phyloP scores from a whole-genome alignment of 2,888 invertebrate genomes.

The Rhorus exstirpatorius region DNA sequence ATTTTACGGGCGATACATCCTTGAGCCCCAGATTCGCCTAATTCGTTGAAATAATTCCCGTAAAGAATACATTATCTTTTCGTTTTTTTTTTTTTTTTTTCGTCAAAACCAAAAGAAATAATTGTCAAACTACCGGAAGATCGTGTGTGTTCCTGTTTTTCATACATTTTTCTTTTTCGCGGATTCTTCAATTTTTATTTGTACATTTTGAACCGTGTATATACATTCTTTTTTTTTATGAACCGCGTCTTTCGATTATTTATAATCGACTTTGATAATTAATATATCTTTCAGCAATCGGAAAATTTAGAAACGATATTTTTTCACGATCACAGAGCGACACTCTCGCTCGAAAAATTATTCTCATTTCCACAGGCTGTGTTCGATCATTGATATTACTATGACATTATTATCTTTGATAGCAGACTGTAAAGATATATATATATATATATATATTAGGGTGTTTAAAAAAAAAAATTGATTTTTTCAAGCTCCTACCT shows the following conservation, averaged over 20 bases:
- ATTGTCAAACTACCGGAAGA: not conserved
- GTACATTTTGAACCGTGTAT: constrained; percentile 13
- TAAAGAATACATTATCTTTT: constrained; percentile 6
- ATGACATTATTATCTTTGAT: constrained; percentile 31
- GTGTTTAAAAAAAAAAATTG: too few relatives aligned
- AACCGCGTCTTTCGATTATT: not conserved
- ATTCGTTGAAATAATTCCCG: too few relatives aligned
- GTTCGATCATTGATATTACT: constrained; percentile 38
- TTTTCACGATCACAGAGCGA: constrained; percentile 4
- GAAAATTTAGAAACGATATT: constrained; percentile 12
- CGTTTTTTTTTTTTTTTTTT: constrained; percentile 23
- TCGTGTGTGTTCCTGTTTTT: constrained; percentile 17
- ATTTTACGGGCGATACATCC: too few relatives aligned
- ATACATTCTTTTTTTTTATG: not conserved
- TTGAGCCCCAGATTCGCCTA: too few relatives aligned
- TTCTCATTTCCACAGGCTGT: constrained; percentile 36
- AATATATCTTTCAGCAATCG: not conserved
- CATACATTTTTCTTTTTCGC: constrained; percentile 5
- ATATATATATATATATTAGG: too few relatives aligned
- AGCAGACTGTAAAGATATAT: constrained; percentile 23
- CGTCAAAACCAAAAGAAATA: not conserved
- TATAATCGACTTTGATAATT: constrained; percentile 2
- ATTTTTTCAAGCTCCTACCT: too few relatives aligned
- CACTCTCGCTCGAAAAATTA: not conserved
- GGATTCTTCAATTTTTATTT: not conserved